These are phyloP conservation scores for Picus viridis DNA, from an alignment of 2,797 vertebrate species.

Conservation along the genomic window DNA sequence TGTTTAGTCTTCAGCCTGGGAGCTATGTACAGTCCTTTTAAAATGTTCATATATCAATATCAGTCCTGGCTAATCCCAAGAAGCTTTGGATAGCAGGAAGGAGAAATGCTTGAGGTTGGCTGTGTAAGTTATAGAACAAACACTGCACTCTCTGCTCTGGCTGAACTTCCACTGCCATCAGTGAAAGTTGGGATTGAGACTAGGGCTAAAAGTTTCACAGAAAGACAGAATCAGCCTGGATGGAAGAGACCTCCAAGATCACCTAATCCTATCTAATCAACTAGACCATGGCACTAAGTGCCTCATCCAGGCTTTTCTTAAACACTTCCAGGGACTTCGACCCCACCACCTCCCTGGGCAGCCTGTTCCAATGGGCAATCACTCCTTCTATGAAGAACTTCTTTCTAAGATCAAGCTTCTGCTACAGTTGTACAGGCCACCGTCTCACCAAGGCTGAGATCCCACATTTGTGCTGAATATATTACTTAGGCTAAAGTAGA, in stretches of 20 bases:
- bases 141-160: not conserved
- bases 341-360: too few relatives aligned
- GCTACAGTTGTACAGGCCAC: not conserved
- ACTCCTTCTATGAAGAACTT: too few relatives aligned
- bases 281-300: too few relatives aligned
- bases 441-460: not conserved
- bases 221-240: too few relatives aligned
- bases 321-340: too few relatives aligned
- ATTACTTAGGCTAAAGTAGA: not conserved
- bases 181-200: not conserved
- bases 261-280: too few relatives aligned
- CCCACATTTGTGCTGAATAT: not conserved
- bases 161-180: not conserved
- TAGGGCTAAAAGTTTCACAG: not conserved
- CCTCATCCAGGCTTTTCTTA: too few relatives aligned
- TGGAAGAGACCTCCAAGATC: too few relatives aligned
- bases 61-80: slow-evolving; percentile 42
- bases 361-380: too few relatives aligned
- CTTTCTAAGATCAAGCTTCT: not conserved
- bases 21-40: slow-evolving; percentile 63
- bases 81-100: slow-evolving; percentile 22
- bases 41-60: slow-evolving; percentile 60
- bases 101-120: slow-evolving; percentile 40
- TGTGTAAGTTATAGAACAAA: slow-evolving; percentile 11
- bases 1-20: slow-evolving; percentile 72